phyloP scores from a whole-genome alignment of 2,888 invertebrate species.

The Hofmannophila pseudospretella region DNA sequence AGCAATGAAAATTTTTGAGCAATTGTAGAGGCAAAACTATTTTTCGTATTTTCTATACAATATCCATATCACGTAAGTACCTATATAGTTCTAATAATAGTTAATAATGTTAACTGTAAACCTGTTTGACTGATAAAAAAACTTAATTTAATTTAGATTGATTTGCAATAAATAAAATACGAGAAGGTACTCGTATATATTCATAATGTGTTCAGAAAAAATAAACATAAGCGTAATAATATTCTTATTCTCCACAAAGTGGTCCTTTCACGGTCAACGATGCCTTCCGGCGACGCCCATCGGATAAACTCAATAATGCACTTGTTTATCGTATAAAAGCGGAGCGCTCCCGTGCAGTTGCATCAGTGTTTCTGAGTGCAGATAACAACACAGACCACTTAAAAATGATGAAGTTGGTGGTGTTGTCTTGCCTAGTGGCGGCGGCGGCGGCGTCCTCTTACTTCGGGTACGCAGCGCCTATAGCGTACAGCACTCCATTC shows the following conservation, averaged over 20 bases:
- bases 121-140: too few species aligned
- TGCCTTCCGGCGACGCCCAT: slow-evolving; percentile 47
- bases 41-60: too few species aligned
- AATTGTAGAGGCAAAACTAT: too few species aligned
- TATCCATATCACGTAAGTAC: too few species aligned
- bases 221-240: slow-evolving; percentile 25
- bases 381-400: slow-evolving; percentile 64
- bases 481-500: slow-evolving; percentile 32
- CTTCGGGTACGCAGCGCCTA: slow-evolving; percentile 25
- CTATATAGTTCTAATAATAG: too few species aligned
- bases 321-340: slow-evolving; percentile 50
- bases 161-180: too few species aligned
- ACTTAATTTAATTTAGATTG: too few species aligned
- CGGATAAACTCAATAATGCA: slow-evolving; percentile 25
- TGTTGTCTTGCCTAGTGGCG: slow-evolving; percentile 80
- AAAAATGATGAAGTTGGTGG: slow-evolving; percentile 76
- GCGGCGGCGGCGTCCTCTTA: slow-evolving; percentile 59
- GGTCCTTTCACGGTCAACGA: slow-evolving; percentile 49
- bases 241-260: slow-evolving; percentile 43
- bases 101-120: too few species aligned
- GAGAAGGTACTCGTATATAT: too few species aligned
- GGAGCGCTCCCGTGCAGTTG: slow-evolving; percentile 21
- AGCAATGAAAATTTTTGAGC: too few species aligned
- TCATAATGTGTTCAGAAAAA: too few species aligned
- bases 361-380: slow-evolving; percentile 55